A percentile compares a stretch with the other conserved stretches of the same genome.
These are phyloP conservation scores for Arrhopalites spinosus DNA, from an alignment of 2,888 invertebrate genomes.

Conservation along the genomic window DNA sequence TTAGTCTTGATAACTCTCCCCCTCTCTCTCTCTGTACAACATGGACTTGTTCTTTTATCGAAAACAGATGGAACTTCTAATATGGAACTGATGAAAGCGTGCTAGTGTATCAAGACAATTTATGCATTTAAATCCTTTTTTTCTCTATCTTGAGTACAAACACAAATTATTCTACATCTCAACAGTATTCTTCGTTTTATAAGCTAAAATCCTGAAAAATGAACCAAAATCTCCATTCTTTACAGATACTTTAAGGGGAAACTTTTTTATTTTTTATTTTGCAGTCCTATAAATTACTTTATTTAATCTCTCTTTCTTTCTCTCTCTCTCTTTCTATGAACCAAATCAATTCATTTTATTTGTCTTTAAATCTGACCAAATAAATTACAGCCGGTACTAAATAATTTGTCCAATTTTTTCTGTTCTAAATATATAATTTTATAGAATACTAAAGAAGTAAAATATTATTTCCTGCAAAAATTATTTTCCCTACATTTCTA, in stretches of 20 bases:
- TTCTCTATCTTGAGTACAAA: neutral
- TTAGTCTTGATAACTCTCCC: neutral
- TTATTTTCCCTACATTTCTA: too few relatives aligned
- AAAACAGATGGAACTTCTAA: neutral
- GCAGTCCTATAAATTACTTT: neutral
- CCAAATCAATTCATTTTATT: neutral
- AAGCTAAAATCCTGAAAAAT: too few relatives aligned
- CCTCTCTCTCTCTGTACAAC: neutral
- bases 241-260: neutral
- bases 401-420: too few relatives aligned
- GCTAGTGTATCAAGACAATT: neutral
- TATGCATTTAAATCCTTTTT: neutral
- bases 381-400: too few relatives aligned
- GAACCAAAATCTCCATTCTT: neutral
- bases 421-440: too few relatives aligned
- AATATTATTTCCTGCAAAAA: too few relatives aligned
- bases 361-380: too few relatives aligned
- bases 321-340: neutral
- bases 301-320: neutral
- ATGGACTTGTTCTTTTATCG: neutral
- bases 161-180: too few relatives aligned
- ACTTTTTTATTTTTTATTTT: neutral
- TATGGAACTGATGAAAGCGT: constrained; percentile 4
- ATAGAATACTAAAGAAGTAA: too few relatives aligned
- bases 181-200: too few relatives aligned